These are phyloP conservation scores for Scomber japonicus DNA, from an alignment of 2,113 vertebrate genomes.

Conservation along the genomic window DNA sequence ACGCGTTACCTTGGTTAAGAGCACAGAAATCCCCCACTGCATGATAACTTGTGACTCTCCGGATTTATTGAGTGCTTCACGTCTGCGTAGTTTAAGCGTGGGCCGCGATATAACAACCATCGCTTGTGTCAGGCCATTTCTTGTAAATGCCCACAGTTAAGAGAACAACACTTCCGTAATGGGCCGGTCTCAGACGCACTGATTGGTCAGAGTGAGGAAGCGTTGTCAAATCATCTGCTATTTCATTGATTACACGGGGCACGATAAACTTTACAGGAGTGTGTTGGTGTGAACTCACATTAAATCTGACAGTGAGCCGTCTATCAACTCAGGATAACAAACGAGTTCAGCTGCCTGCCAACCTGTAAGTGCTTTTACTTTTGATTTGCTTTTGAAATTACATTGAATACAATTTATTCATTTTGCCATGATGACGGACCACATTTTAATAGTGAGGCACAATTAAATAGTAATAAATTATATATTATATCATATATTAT, in stretches of 20 bases:
- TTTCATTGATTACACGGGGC: slow-evolving; percentile 69
- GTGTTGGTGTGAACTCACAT: slow-evolving; percentile 8
- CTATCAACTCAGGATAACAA: slow-evolving; percentile 28
- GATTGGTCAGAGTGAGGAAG: slow-evolving; percentile 67
- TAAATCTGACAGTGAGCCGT: slow-evolving; percentile 24
- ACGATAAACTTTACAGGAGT: slow-evolving; percentile 37
- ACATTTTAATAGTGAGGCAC: background rate
- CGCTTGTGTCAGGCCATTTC: slow-evolving; percentile 82
- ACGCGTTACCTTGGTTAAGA: background rate
- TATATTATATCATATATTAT: background rate
- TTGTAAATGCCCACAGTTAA: slow-evolving; percentile 88
- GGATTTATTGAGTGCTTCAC: slow-evolving; percentile 18
- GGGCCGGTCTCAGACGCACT: slow-evolving; percentile 19
- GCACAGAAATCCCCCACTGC: slow-evolving; percentile 69
- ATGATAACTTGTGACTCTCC: slow-evolving; percentile 72
- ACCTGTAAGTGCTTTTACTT: slow-evolving; percentile 61
- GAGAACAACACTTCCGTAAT: slow-evolving; percentile 78
- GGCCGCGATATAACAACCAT: slow-evolving; percentile 58
- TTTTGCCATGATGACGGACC: background rate
- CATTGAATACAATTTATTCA: no score
- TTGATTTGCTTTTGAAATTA: slow-evolving; percentile 1
- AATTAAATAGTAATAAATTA: background rate
- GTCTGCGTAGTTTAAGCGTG: slow-evolving; percentile 46
- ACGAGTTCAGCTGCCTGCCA: slow-evolving; percentile 3
- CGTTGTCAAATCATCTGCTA: slow-evolving; percentile 40